A percentile compares a stretch with the other conserved stretches of the same genome.
These are phyloP conservation scores for Rhea pennata DNA, from an alignment of 2,113 vertebrate genomes.

Conservation along the genomic window DNA sequence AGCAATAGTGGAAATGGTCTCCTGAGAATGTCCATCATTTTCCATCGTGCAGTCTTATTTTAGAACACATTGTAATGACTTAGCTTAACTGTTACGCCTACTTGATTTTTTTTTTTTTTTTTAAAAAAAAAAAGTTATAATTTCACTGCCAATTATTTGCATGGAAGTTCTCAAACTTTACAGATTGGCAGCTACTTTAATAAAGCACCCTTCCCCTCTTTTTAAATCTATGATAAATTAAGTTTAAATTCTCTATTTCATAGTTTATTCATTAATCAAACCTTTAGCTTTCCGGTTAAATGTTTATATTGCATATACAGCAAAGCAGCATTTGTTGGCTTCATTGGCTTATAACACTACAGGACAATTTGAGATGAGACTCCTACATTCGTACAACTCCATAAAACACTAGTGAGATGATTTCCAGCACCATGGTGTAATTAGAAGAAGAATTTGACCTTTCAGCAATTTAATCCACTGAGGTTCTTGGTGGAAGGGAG, in stretches of 20 bases:
- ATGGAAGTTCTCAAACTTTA: background rate
- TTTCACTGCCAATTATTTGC: background rate
- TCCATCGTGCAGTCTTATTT: background rate
- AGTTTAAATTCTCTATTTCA: background rate
- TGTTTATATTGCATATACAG: background rate
- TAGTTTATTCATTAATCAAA: background rate
- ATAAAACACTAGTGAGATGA: background rate
- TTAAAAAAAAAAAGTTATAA: background rate
- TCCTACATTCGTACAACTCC: background rate
- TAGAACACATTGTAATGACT: background rate
- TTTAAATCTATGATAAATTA: background rate
- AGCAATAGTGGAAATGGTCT: background rate
- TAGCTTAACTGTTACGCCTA: background rate
- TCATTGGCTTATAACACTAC: background rate
- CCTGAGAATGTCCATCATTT: background rate
- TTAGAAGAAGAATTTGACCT: background rate
- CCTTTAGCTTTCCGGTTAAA: background rate
- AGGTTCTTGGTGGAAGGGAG: background rate
- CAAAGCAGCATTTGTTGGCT: background rate
- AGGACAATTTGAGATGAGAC: background rate
- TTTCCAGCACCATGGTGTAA: background rate
- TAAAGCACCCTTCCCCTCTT: background rate
- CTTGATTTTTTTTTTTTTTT: no score
- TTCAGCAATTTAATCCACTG: background rate
- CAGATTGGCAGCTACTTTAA: background rate